Conservation (phyloP, 2,797 vertebrate genomes). For the Glossophaga mutica region DNA sequence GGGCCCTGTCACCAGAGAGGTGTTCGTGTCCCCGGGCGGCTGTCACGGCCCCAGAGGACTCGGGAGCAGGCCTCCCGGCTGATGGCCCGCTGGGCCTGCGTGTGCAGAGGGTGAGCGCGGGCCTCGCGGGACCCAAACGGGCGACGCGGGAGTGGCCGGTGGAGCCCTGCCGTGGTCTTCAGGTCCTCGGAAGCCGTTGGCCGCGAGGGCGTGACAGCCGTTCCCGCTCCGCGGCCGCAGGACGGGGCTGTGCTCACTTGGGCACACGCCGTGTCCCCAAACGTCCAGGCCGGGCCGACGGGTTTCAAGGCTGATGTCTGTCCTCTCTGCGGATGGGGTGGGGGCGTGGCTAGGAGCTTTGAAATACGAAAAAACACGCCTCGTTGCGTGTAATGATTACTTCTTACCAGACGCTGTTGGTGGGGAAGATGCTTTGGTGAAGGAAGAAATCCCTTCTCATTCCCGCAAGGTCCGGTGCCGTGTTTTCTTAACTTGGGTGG, state of each 20-base stretch:
- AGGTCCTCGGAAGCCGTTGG: conserved; percentile 14
- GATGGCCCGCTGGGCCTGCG: accelerated
- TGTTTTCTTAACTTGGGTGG: accelerated
- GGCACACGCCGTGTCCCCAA: conserved; percentile 30
- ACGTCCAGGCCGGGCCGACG: background rate
- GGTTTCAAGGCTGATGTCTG: background rate
- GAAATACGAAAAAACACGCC: background rate
- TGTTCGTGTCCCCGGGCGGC: accelerated
- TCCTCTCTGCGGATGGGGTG: background rate
- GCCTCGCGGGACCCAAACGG: background rate
- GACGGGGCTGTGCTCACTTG: conserved; percentile 11
- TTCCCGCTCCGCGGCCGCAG: conserved; percentile 10
- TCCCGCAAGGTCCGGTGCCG: background rate
- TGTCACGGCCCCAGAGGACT: background rate
- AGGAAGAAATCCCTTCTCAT: background rate
- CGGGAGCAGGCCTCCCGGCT: background rate
- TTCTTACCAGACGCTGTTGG: background rate
- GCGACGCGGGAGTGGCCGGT: accelerated
- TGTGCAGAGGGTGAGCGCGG: background rate
- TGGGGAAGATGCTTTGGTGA: background rate
- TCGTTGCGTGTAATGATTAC: conserved; percentile 38
- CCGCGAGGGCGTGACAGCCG: background rate
- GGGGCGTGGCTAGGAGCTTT: background rate
- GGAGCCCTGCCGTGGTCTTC: background rate
- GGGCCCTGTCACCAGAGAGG: background rate